phyloP scores from a whole-genome alignment of 2,797 vertebrate genomes.

The Chiloscyllium punctatum region DNA sequence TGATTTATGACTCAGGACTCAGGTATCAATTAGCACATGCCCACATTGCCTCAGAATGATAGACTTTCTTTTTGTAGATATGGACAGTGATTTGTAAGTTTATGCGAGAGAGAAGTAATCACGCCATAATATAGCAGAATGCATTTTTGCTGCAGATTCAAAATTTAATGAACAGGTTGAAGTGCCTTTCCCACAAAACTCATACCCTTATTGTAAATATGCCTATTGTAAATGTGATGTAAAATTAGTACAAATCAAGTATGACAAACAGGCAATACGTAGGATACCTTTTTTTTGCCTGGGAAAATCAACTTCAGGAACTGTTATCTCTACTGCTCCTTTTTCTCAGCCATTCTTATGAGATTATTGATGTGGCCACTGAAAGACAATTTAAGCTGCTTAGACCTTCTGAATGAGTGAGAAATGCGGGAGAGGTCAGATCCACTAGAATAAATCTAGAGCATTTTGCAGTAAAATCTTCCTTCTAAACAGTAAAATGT shows the following conservation, averaged over 20 bases:
- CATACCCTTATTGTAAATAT: not conserved
- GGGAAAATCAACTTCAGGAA: not conserved
- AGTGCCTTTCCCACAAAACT: not conserved
- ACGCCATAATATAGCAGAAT: too few species aligned
- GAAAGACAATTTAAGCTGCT: not conserved
- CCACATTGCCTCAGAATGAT: too few species aligned
- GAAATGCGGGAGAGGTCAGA: not conserved
- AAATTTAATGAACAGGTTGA: not conserved
- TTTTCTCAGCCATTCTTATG: constrained; percentile 1
- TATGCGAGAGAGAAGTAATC: too few species aligned
- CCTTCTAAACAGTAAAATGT: not conserved
- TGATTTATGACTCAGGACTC: too few species aligned
- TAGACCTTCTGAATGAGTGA: not conserved
- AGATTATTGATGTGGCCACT: not conserved
- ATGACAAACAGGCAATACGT: not conserved
- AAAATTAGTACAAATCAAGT: not conserved
- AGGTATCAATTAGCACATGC: too few species aligned
- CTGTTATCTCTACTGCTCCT: not conserved
- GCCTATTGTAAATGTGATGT: not conserved
- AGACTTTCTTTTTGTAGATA: too few species aligned
- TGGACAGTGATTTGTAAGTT: too few species aligned
- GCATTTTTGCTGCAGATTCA: not conserved
- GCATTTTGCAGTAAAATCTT: not conserved
- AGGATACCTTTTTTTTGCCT: not conserved
- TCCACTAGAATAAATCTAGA: not conserved